Evolutionary conservation across 2,888 invertebrate species (phyloP), one percentile per base, ranked within the genome.

Genomic region (Lampropteryx suffumata): DNA sequence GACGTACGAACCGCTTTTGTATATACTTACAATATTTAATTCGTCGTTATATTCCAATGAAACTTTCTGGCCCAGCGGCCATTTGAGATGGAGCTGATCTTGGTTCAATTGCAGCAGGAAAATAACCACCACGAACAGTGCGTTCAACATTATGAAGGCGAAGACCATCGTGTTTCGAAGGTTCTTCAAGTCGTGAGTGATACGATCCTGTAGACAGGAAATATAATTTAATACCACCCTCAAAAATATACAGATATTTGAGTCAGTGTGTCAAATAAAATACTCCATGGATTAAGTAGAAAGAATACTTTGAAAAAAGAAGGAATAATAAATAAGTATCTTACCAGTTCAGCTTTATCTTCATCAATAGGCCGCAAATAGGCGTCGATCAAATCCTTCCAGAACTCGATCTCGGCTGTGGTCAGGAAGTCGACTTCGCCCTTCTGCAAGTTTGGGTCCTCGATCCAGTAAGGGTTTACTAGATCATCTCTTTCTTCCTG

Each of bases 81-180:
- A 98, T 80, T 95, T 95, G 69, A 98, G 92, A 86, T 98, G 97
- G 67, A 99, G 92, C 76, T 94, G 94, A 80, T 98, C 98, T 92
- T 98, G 98, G 91, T 98, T 97, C 75, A 98, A 92, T 89, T 99
- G 99, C 77, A 99, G 94, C 81, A 99, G 93, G 91, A 99, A 97
- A 60, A 99, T 98, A 72, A 98, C 96, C 71, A 99, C 93, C 67
- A 99, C 98, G 92, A 99, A 99, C 68, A 99, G 93, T 49, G 98
- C 96, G 89, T 99, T 99, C 79, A 99, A 86, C 98, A 99, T 99
- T 91, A 99, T 95, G 91, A 99, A 99, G 58, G 95, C 96, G 82
- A 98, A 98, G 57, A 98, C 97, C 70, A 96, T 96, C 73, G 95
- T 96, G 91, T 99, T 97, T 64, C 99, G 94, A 55, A 99, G 92